Base-by-base conservation (phyloP, 1,140 invertebrate genomes). In the Drosophila kanapiae region DNA sequence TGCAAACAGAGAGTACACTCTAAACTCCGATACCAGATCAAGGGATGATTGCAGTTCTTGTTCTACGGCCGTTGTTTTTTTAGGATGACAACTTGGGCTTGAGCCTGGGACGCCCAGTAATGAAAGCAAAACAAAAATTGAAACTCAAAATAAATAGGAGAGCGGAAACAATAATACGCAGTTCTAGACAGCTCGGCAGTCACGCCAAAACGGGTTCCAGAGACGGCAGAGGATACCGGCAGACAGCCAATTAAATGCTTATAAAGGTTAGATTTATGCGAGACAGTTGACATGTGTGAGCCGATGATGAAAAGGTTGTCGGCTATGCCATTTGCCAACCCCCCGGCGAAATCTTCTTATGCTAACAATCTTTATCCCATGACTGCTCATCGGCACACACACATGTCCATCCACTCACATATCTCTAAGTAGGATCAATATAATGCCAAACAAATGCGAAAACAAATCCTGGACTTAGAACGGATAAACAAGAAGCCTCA, bases 221-320 rank as follows among this genome's bases (percentile, higher is more conserved):
- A 8, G 42, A 48, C 11, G 38, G 31, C 11, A 31, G 48, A 53
- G 40, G 56, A 65, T 74, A 58, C 75, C 53, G 63, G 45, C 65
- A 82, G 83, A 80, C 79, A 65, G 83, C 83, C 83, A 86, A 86
- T 86, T 86, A 86, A 87, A 74, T 70, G 76, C 83, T 87, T 81
- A 80, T 74, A 69, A 38, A 72, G 83, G 65, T 69, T 82, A 54
- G 63, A 77, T 80, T 84, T 85, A 85, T 85, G 81, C 72, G 82
- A 71, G 82, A 77, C 35, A 53, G 72, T 60, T 69, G 77, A 64
- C 77, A 84, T 84, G 65, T 72, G 80, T 42, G 58, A 72, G 80
- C 68, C 54, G 57, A 70, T 67, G 70, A 35, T 72, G 70, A 74
- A 72, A 74, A 74, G 68, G 68, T 37, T 31, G 42, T 59, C 42